Conservation (phyloP, 2,113 vertebrate species). For the Cnemophilus loriae region DNA sequence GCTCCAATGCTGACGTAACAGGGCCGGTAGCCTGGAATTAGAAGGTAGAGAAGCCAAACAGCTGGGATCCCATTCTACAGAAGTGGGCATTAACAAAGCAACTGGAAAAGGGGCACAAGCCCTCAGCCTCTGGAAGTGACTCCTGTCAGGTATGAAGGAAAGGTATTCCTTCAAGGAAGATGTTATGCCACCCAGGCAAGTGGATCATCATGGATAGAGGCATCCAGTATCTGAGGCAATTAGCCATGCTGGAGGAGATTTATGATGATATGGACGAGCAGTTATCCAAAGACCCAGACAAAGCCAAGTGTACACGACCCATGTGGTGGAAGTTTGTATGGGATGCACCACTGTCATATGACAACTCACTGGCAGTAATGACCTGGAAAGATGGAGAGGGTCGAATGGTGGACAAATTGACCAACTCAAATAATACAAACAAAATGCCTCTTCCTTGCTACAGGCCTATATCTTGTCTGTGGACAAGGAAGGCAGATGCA, state of each 20-base stretch:
- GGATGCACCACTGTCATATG: neutral
- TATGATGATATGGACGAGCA: neutral
- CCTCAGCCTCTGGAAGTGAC: neutral
- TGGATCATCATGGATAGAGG: neutral
- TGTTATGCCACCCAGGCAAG: neutral
- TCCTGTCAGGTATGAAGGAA: neutral
- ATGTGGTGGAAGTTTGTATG: neutral
- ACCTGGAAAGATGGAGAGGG: neutral
- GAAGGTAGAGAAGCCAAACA: neutral
- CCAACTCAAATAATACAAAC: neutral
- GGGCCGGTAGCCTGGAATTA: neutral
- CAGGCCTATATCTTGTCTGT: neutral
- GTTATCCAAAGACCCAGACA: neutral
- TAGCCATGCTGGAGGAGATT: neutral
- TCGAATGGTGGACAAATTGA: neutral
- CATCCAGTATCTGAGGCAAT: neutral
- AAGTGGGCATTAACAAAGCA: neutral
- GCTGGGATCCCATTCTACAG: neutral
- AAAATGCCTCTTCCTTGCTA: neutral
- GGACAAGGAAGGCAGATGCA: neutral
- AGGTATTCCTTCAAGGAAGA: neutral
- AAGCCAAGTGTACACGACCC: rapidly evolving
- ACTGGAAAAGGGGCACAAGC: neutral
- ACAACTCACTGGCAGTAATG: neutral
- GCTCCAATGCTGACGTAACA: neutral